Evolutionary conservation across 2,888 invertebrate genomes (phyloP).

Genomic region (Encarsia formosa): DNA sequence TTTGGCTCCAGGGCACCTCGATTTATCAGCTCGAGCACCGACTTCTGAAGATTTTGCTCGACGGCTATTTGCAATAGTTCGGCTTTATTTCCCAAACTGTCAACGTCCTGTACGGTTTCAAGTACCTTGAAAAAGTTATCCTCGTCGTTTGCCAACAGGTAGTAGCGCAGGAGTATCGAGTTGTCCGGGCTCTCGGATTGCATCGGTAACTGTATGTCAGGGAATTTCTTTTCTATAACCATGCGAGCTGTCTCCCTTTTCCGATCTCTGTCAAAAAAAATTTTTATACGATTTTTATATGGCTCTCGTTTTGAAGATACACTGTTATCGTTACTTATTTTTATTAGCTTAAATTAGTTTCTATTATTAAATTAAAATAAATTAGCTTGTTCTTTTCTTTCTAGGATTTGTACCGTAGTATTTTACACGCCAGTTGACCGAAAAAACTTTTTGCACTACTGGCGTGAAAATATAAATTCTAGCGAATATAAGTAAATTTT

Average conservation of each 20-base stretch:
- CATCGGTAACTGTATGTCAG: conserved; percentile 47
- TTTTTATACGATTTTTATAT: too few relatives aligned
- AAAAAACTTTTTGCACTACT: too few relatives aligned
- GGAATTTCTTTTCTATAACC: conserved; percentile 56
- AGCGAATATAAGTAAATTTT: too few relatives aligned
- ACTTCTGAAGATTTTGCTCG: conserved; percentile 56
- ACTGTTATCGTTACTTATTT: too few relatives aligned
- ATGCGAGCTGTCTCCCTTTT: conserved; percentile 58
- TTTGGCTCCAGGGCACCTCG: conserved; percentile 53
- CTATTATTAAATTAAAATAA: too few relatives aligned
- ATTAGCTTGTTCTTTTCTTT: too few relatives aligned
- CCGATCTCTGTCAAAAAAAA: conserved; percentile 51
- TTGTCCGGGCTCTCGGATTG: conserved; percentile 32
- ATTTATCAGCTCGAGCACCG: conserved; percentile 54
- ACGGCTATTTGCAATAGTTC: conserved; percentile 55
- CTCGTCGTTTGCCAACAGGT: conserved; percentile 59
- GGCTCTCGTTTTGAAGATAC: too few relatives aligned
- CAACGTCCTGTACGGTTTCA: conserved; percentile 46
- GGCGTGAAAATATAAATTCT: too few relatives aligned
- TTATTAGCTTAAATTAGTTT: too few relatives aligned
- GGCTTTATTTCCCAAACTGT: conserved; percentile 52
- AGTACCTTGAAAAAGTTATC: conserved; percentile 57
- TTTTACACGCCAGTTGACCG: too few relatives aligned
- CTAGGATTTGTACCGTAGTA: too few relatives aligned
- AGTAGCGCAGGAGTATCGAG: conserved; percentile 55